Percentiles rank a stretch among this genome's conserved stretches.
phyloP scores from a whole-genome alignment of 2,797 vertebrate genomes.

The Pangasius larnaudii region DNA sequence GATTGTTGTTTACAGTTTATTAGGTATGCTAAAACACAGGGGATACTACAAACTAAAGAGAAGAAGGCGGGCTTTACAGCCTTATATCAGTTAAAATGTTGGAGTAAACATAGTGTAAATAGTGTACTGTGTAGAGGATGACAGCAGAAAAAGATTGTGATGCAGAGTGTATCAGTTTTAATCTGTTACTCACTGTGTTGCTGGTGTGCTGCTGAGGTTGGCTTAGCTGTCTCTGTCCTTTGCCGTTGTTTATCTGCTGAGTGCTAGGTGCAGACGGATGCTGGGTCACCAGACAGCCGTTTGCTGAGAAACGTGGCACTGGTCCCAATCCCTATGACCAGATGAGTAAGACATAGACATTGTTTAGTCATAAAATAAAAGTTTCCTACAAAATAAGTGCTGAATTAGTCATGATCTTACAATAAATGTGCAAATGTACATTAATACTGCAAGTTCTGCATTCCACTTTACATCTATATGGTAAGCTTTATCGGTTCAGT shows the following conservation, averaged over 20 bases:
- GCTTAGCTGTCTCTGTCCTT: slow-evolving; percentile 82
- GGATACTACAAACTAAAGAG: neutral
- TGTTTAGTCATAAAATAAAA: neutral
- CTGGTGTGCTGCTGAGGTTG: slow-evolving; percentile 83
- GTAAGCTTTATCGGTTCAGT: neutral
- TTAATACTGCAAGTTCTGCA: neutral
- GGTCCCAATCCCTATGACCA: slow-evolving; percentile 63
- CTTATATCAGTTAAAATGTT: neutral
- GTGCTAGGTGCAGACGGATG: slow-evolving; percentile 66
- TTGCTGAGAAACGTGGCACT: slow-evolving; percentile 81
- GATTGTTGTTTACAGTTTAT: neutral
- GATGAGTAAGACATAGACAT: neutral
- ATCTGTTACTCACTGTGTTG: slow-evolving; percentile 76
- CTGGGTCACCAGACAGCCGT: slow-evolving; percentile 79
- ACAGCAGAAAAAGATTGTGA: neutral
- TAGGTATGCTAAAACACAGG: neutral
- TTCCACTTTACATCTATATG: neutral
- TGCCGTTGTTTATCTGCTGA: slow-evolving; percentile 84
- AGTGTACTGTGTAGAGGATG: neutral
- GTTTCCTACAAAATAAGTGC: neutral
- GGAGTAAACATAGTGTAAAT: neutral
- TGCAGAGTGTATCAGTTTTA: neutral
- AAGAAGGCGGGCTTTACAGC: no score
- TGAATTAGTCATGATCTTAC: neutral
- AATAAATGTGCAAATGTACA: neutral